Conservation (phyloP, 2,888 invertebrate genomes). For the Dugesia japonica region DNA sequence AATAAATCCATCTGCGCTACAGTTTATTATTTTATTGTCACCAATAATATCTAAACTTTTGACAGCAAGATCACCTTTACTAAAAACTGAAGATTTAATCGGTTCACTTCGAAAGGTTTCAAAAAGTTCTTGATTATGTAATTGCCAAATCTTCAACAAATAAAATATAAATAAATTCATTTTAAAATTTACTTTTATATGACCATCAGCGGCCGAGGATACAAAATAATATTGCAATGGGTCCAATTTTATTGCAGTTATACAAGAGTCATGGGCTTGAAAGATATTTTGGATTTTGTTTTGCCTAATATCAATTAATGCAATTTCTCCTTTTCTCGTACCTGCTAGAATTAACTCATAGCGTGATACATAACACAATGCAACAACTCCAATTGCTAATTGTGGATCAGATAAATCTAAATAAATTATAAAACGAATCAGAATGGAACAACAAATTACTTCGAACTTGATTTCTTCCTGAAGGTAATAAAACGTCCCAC, state of each 20-base stretch:
- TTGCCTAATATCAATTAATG: neutral
- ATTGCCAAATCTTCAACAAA: neutral
- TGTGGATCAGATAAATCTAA: slow-evolving; percentile 5
- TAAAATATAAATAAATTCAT: neutral
- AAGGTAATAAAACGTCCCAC: slow-evolving; percentile 5
- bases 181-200: neutral
- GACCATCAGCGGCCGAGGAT: neutral
- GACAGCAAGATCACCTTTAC: neutral
- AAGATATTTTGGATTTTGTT: neutral
- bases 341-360: neutral
- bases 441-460: neutral
- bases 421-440: neutral
- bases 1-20: slow-evolving; percentile 23
- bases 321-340: slow-evolving; percentile 8
- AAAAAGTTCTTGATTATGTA: neutral
- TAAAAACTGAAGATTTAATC: neutral
- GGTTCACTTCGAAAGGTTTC: slow-evolving; percentile 1
- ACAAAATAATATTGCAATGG: slow-evolving; percentile 17
- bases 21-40: slow-evolving; percentile 5
- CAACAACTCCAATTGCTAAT: neutral
- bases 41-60: neutral
- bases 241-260: neutral
- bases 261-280: slow-evolving; percentile 10
- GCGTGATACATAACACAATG: neutral
- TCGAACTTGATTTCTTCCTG: neutral